A percentile compares a stretch with the other conserved stretches of the same genome.
Evolutionary conservation across 2,888 invertebrate genomes (phyloP).

Genomic region (Amitus sp.): DNA sequence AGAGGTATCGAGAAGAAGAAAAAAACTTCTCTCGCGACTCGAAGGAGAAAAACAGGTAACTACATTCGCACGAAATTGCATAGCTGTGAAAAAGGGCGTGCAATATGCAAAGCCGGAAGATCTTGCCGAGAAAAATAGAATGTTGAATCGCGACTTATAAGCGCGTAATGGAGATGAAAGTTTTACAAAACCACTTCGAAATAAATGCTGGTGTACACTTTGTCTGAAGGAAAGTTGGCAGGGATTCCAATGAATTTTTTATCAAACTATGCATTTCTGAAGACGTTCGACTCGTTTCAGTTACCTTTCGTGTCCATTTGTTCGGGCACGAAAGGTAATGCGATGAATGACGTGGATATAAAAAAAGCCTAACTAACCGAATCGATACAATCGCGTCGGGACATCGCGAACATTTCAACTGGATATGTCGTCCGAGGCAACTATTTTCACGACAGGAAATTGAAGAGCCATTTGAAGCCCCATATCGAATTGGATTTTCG

Average conservation of each 20-base stretch:
- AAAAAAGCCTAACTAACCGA: not conserved
- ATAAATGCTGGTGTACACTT: not conserved
- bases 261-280: not conserved
- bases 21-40: conserved; percentile 13
- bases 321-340: not conserved
- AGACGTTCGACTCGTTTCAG: conserved; percentile 2
- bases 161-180: conserved; percentile 13
- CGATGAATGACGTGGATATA: not conserved
- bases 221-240: not conserved
- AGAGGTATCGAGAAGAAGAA: too few relatives aligned
- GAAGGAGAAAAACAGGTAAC: conserved; percentile 12
- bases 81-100: conserved; percentile 19
- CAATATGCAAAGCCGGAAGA: conserved; percentile 21
- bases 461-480: conserved; percentile 36
- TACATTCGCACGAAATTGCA: conserved; percentile 21
- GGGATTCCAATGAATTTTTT: not conserved
- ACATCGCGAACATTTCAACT: conserved; percentile 30
- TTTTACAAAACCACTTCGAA: conserved; percentile 3
- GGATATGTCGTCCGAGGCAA: conserved; percentile 23
- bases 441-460: conserved; percentile 38
- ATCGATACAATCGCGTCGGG: conserved; percentile 6
- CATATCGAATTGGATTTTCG: conserved; percentile 37
- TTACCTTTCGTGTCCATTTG: not conserved
- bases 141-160: conserved; percentile 20
- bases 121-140: conserved; percentile 10